Evolutionary conservation across 2,113 vertebrate species (phyloP), one percentile per base, ranked within the genome.

Genomic region (Alethe castanea): DNA sequence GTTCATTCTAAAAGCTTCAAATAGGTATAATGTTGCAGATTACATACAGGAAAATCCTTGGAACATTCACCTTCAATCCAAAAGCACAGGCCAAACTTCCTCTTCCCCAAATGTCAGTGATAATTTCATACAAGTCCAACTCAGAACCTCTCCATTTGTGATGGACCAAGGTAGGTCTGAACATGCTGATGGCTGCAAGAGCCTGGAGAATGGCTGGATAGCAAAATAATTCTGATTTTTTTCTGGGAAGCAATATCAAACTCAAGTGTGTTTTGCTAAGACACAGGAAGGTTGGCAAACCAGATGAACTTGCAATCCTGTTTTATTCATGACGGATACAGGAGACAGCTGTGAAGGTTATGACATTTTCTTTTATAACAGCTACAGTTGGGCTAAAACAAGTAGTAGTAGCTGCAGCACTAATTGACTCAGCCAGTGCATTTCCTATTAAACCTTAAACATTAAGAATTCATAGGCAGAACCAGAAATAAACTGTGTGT

Each of bases 391-490:
- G 45, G 67, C 64, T 88, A 76, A 94, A 94, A 57, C 10, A 80
- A 84, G 35, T 35, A 76, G 65, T 14, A 90, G 73, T 24, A 92
- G 54, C 50, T 95, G 40, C 62, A 91, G 50, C 45, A 80, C 74
- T 93, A 94, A 86, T 90, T 94, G 81, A 80, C 66, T 92, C 61
- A 87, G 57, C 8, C 28, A 87, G 47, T 85, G 74, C 62, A 77
- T 77, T 94, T 85, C n/a, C n/a, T 93, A 80, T 57, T 86, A 95
- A 93, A 79, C 13, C 20, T 87, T 52, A 64, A 80, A 76, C 85
- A 92, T 88, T 93, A 94, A 92, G 76, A 93, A 94, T 90, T 92
- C 71, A 83, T 77, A 48, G 56, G 59, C 47, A 92, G 86, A 86
- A 86, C 53, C 54, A 94, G 90, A 92, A 97, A 96, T 90, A 96